Evolutionary conservation across 2,888 invertebrate species (phyloP).

Genomic region (Lydus trimaculatus): DNA sequence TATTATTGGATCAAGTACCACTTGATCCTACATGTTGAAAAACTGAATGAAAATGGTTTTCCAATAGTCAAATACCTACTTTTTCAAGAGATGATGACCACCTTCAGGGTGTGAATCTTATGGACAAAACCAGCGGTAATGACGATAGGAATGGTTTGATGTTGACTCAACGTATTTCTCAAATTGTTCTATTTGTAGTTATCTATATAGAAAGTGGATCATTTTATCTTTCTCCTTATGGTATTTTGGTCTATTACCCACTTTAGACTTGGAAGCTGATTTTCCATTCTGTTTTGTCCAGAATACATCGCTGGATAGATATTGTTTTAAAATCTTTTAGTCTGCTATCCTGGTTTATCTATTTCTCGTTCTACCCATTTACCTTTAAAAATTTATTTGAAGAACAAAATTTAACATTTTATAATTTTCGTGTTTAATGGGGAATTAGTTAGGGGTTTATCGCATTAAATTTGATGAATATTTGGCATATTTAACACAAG

Average conservation of each 20-base stretch:
- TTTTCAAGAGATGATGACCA: constrained; percentile 30
- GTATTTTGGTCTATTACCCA: constrained; percentile 47
- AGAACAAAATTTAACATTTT: background rate
- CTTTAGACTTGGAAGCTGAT: constrained; percentile 50
- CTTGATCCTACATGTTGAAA: too few relatives aligned
- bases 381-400: background rate
- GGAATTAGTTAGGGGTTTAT: too few relatives aligned
- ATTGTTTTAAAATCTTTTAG: constrained; percentile 15
- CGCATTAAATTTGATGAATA: background rate
- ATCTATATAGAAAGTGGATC: too few relatives aligned
- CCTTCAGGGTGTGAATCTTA: constrained; percentile 36
- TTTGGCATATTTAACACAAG: background rate
- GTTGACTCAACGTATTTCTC: constrained; percentile 40
- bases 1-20: too few relatives aligned
- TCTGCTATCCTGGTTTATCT: background rate
- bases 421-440: too few relatives aligned
- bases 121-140: constrained; percentile 29
- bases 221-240: background rate
- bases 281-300: constrained; percentile 47
- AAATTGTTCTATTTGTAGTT: too few relatives aligned
- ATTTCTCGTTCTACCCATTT: too few relatives aligned
- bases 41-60: too few relatives aligned
- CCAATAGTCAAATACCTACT: too few relatives aligned
- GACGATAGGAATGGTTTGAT: constrained; percentile 38
- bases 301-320: constrained; percentile 23